Base-by-base conservation (phyloP, 2,888 invertebrate genomes). In the Pemphredon lugubris region DNA sequence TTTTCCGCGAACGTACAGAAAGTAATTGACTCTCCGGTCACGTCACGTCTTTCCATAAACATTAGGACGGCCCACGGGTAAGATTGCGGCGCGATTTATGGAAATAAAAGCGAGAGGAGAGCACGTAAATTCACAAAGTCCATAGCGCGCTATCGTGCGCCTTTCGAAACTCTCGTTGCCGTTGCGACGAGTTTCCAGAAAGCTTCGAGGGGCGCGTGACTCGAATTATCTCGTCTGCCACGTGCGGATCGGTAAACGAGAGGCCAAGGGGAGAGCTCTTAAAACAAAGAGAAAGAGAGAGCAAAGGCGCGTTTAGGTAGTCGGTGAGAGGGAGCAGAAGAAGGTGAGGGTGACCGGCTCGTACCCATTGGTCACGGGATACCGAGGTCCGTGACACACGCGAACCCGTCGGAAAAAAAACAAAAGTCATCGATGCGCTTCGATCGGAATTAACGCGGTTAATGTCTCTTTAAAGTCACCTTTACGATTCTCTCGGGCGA, bases 201-300 rank as follows among this genome's bases (percentile, higher is more conserved):
- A 72, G 48, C 63, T 44, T 23, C 45, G 26, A 57, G 50, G 37
- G 50, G 44, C 67, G 59, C 79, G 79, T 78, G 78, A 78, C 75
- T 70, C 51, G 65, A 75, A 75, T 79, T 69, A 73, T 67, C 73
- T 61, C 67, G 60, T 37, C 18, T 13, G 61, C 60, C 75, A 63
- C 79, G 75, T 75, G 69, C 63, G 39, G 23, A 32, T 71, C 47
- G 61, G 34, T 13, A 42, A 47, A 60, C 21, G 34, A 39, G 16
- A 26, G 21, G 18, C 23, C 34, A 21, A 26, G 11, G 20, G 21
- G 26, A 16, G 23, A 20, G 2, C 26, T 26, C 26, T 3, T 5
- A 7, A 26, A 7, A 26, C 4, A 26, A 7, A 26, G 26, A 26
- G 26, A 26, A 7, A 26, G 26, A 26, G 26, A 26, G 26, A 26